A percentile compares a stretch with the other conserved stretches of the same genome.
Evolutionary conservation across 2,797 vertebrate species (phyloP).

Genomic region (Helicolenus hilgendorfi): DNA sequence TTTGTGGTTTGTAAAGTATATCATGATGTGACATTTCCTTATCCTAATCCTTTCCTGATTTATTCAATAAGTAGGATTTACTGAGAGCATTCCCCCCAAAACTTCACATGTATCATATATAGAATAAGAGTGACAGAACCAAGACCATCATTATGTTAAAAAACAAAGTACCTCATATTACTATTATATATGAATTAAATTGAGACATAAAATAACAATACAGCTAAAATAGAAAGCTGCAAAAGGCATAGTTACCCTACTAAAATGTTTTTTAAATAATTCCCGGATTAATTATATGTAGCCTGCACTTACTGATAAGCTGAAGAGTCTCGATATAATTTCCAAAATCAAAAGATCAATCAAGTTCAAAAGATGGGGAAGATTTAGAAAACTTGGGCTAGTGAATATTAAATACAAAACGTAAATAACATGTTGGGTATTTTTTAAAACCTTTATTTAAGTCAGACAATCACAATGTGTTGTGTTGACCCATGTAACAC

Average conservation of each 20-base stretch:
- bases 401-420: background rate
- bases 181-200: background rate
- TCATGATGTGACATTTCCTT: background rate
- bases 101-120: background rate
- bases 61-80: background rate
- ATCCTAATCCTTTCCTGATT: background rate
- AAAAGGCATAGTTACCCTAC: background rate
- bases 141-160: background rate
- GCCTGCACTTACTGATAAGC: background rate
- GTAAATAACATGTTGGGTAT: background rate
- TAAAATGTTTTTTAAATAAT: background rate
- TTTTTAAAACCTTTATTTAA: too few relatives aligned
- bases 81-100: background rate
- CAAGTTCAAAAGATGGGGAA: background rate
- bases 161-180: background rate
- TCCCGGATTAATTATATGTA: background rate
- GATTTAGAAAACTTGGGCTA: background rate
- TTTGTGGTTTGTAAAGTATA: background rate
- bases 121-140: background rate
- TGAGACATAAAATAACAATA: background rate
- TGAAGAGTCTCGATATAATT: background rate
- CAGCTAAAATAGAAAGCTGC: background rate
- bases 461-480: too few relatives aligned
- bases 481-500: too few relatives aligned
- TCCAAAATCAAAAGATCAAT: background rate